Evolutionary conservation across 2,888 invertebrate species (phyloP).

Genomic region (Troides helena): DNA sequence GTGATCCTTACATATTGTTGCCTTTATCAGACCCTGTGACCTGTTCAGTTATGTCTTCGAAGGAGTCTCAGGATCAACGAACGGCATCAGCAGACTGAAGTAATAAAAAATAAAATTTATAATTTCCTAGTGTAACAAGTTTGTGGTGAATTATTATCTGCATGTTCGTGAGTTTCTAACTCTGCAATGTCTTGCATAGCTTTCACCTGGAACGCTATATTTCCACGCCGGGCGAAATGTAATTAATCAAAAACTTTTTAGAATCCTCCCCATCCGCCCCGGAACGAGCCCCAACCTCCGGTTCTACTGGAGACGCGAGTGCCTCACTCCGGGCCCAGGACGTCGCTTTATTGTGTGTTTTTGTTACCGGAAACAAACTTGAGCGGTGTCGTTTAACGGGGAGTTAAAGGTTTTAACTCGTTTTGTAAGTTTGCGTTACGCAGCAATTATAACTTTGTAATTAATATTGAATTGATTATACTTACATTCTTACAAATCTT

Average conservation of each 20-base stretch:
- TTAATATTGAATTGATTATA: conserved; percentile 9
- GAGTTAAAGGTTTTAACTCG: conserved; percentile 23
- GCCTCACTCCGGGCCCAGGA: conserved; percentile 36
- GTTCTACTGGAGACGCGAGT: conserved; percentile 11
- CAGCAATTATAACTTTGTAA: conserved; percentile 23
- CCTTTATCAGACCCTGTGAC: too few relatives aligned
- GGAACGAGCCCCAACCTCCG: conserved; percentile 23
- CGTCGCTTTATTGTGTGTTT: conserved; percentile 18
- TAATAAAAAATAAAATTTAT: too few relatives aligned
- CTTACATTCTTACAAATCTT: neutral
- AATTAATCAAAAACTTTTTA: conserved; percentile 78
- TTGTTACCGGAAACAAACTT: conserved; percentile 24
- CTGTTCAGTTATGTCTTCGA: too few relatives aligned
- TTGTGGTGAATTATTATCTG: too few relatives aligned
- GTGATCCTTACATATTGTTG: too few relatives aligned
- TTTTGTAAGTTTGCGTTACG: conserved; percentile 2
- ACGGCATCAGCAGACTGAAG: too few relatives aligned
- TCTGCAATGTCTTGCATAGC: conserved; percentile 54
- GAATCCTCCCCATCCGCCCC: conserved; percentile 43
- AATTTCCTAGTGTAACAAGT: too few relatives aligned
- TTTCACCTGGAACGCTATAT: conserved; percentile 69
- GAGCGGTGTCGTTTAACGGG: conserved; percentile 23
- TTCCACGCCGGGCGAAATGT: conserved; percentile 70
- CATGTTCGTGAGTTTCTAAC: conserved; percentile 31
- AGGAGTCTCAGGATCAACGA: too few relatives aligned